Evolutionary conservation across 2,888 invertebrate genomes (phyloP).

Genomic region (Melanostoma mellinum): DNA sequence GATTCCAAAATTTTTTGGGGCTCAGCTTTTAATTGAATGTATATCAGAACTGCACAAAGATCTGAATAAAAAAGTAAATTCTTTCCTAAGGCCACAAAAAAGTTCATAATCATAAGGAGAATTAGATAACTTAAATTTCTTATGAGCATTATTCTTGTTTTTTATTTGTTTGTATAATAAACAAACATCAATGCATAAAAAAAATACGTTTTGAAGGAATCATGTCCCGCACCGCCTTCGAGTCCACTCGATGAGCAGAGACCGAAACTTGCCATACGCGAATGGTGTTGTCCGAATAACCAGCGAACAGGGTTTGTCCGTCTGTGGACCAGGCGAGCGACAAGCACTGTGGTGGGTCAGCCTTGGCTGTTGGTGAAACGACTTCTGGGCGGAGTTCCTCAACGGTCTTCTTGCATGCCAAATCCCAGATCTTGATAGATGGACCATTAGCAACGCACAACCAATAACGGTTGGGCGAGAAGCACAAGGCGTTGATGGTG

Average conservation of each 20-base stretch:
- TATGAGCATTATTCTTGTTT: slow-evolving; percentile 74
- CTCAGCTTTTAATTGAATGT: no score
- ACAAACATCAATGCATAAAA: slow-evolving; percentile 75
- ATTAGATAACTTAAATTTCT: no score
- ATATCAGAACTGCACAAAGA: no score
- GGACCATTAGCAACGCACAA: slow-evolving; percentile 99
- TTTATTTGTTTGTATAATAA: slow-evolving; percentile 79
- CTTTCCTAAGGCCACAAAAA: no score
- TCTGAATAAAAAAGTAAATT: no score
- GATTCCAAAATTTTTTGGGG: no score
- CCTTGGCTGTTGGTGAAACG: slow-evolving; percentile 89
- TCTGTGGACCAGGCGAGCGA: slow-evolving; percentile 99
- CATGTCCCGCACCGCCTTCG: slow-evolving; percentile 11
- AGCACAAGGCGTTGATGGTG: slow-evolving; percentile 98
- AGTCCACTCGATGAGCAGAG: slow-evolving; percentile 85
- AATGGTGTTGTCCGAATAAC: slow-evolving; percentile 98
- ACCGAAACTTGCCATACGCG: slow-evolving; percentile 99
- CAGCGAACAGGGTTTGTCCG: slow-evolving; percentile 99
- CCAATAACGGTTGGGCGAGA: slow-evolving; percentile 99
- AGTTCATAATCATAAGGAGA: no score
- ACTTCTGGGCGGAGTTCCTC: slow-evolving; percentile 99
- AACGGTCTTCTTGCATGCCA: slow-evolving; percentile 99
- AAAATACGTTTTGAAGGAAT: slow-evolving; percentile 25
- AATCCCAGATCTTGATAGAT: slow-evolving; percentile 99
- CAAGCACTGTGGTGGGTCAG: slow-evolving; percentile 97